phyloP scores from a whole-genome alignment of 1,140 invertebrate species.

The Drosophila paulistorum region DNA sequence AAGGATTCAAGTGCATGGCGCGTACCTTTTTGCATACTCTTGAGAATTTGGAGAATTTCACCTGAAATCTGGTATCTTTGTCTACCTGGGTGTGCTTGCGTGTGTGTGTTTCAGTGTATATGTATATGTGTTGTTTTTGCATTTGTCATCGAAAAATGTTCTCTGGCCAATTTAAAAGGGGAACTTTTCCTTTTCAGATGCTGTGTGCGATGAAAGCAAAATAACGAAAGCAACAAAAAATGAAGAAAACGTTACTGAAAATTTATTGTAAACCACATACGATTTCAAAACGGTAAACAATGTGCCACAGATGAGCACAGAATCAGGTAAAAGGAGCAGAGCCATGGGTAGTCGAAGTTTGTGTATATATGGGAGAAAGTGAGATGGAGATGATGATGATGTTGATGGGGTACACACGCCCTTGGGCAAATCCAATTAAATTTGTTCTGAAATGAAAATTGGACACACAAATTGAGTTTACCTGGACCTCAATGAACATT shows the following conservation, averaged over 20 bases:
- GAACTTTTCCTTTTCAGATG: not conserved
- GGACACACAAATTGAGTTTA: conserved; percentile 35
- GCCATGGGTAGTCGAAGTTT: not conserved
- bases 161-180: conserved; percentile 61
- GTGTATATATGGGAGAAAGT: conserved; percentile 11
- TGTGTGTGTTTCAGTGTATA: not conserved
- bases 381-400: not conserved
- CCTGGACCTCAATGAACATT: not conserved
- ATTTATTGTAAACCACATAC: conserved; percentile 70
- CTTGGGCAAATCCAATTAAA: conserved; percentile 60
- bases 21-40: conserved; percentile 35
- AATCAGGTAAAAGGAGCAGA: not conserved
- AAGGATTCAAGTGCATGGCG: conserved; percentile 15
- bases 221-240: conserved; percentile 31
- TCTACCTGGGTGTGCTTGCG: conserved; percentile 22
- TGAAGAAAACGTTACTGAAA: conserved; percentile 55
- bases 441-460: conserved; percentile 36
- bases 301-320: conserved; percentile 28
- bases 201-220: conserved; percentile 37
- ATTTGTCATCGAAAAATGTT: conserved; percentile 72
- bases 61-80: conserved; percentile 45
- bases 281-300: conserved; percentile 67
- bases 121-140: conserved; percentile 53
- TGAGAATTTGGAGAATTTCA: conserved; percentile 56
- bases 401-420: conserved; percentile 2